Conservation (phyloP, 2,113 vertebrate species). For the Vimba vimba region DNA sequence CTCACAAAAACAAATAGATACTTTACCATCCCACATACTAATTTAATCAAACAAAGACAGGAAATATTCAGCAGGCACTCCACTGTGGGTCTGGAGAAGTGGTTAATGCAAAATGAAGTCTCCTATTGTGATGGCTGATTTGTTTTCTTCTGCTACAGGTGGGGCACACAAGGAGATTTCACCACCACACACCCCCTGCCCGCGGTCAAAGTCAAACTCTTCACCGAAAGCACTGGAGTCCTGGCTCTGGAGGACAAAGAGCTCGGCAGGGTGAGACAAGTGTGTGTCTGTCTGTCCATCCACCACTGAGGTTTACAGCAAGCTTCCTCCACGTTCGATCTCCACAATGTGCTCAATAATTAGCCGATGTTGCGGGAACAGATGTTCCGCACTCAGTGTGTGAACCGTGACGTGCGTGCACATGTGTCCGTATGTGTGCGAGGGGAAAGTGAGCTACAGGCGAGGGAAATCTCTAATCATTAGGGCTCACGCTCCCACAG, state of each 20-base stretch:
- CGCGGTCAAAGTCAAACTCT: constrained; percentile 96
- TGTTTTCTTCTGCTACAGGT: constrained; percentile 76
- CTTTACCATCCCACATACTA: neutral
- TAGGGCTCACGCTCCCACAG: constrained; percentile 47
- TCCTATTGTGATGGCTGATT: neutral
- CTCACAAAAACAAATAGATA: neutral
- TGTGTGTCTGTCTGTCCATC: neutral
- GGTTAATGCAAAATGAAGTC: neutral
- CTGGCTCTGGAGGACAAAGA: constrained; percentile 97
- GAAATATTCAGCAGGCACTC: neutral
- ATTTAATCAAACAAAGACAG: neutral
- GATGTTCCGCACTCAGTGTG: constrained; percentile 13
- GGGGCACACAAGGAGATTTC: constrained; percentile 99
- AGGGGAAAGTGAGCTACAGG: neutral
- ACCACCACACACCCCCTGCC: constrained; percentile 92
- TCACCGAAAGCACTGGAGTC: constrained; percentile 94
- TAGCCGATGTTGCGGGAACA: constrained; percentile 21
- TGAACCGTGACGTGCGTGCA: constrained; percentile 10
- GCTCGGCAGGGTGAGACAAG: constrained; percentile 86
- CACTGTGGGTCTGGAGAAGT: neutral
- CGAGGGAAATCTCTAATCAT: constrained; percentile 47
- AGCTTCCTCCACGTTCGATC: neutral
- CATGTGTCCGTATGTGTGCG: constrained; percentile 13
- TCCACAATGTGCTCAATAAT: neutral
- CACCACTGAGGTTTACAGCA: neutral